Evolutionary conservation across 1,140 invertebrate genomes (phyloP), one percentile per base, ranked within the genome.

Genomic region (Tetragnatha versicolor): DNA sequence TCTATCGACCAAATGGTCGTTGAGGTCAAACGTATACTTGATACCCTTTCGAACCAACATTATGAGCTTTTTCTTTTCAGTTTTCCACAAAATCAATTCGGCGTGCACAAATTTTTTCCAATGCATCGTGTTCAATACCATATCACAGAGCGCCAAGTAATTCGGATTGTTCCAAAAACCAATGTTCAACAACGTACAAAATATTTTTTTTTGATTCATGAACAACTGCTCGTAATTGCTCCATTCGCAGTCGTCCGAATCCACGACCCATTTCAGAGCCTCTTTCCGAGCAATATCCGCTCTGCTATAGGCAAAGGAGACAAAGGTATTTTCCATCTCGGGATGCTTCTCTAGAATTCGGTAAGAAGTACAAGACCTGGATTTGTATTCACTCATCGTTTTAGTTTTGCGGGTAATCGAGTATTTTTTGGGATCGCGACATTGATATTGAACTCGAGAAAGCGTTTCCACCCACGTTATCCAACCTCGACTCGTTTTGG

Each of bases 121-220:
- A n/a, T n/a, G n/a, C n/a, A n/a, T n/a, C n/a, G n/a, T n/a, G n/a
- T n/a, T n/a, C n/a, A n/a, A n/a, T n/a, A n/a, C n/a, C n/a, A n/a
- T n/a, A n/a, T n/a, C n/a, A n/a, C n/a, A n/a, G n/a, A n/a, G n/a
- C n/a, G n/a, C n/a, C n/a, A n/a, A n/a, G n/a, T n/a, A n/a, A n/a
- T n/a, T n/a, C n/a, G n/a, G n/a, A n/a, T n/a, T n/a, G n/a, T 75
- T 33, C 70, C 42, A 75, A 75, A 75, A 75, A 12, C 3, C 14
- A 12, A 61, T 45, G 63, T 75, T 75, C 7, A 75, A 9, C 35
- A 75, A 49, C 4, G n/a, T 9, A 9, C 17, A 25, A 29, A 47
- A 68, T 10, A 47, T 68, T 49, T 45, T 75, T 20, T 75, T 45
- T 35, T 75, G 70, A 6, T 20, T 63, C 2, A 61, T 75, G 22